Evolutionary conservation across 2,797 vertebrate species (phyloP), one percentile per base, ranked within the genome.

Genomic region (Lepilemur septentrionalis): DNA sequence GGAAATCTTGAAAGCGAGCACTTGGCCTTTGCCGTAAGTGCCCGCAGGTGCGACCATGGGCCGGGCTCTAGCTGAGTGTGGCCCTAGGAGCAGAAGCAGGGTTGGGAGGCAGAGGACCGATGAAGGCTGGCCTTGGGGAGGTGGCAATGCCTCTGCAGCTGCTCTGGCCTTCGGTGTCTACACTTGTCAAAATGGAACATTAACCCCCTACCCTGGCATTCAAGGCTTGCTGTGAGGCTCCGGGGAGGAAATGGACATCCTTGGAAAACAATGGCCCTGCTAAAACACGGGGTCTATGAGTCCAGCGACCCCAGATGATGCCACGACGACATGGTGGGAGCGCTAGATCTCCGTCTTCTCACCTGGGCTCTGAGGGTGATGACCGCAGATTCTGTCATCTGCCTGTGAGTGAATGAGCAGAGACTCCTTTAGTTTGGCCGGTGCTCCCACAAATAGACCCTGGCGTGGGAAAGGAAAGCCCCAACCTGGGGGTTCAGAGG

Each of bases 341-440:
- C 9, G 22, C 46, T 30, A 10, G 14, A 6, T 25, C 41, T 78
- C 43, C 1, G 0, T 13, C 23, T 7, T 28, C 50, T 55, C 50
- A 12, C 38, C 55, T 13, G 5, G 41, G n/a, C 14, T 0, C 38
- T 14, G 1, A 6, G 30, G 22, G 28, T 35, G 9, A 15, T 22
- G 23, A 1, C 32, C 0, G n/a, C 9, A 13, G 55, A 23, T 46
- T 30, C 28, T 5, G 1, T n/a, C 4, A 0, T 15, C 12, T 25
- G 30, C 35, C 3, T 20, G 0, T 17, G 43, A 67, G 28, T 52
- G 59, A 4, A 0, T 10, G 50, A 30, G 14, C 17, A 43, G 78
- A 78, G 55, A 7, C 20, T 18, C 35, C 81, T 72, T n/a, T 2
- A 1, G 5, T 35, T 3, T 57, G 78, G 38, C 22, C 1, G 3